Evolutionary conservation across 2,888 invertebrate genomes (phyloP).

Genomic region (Exocentrus adspersus): DNA sequence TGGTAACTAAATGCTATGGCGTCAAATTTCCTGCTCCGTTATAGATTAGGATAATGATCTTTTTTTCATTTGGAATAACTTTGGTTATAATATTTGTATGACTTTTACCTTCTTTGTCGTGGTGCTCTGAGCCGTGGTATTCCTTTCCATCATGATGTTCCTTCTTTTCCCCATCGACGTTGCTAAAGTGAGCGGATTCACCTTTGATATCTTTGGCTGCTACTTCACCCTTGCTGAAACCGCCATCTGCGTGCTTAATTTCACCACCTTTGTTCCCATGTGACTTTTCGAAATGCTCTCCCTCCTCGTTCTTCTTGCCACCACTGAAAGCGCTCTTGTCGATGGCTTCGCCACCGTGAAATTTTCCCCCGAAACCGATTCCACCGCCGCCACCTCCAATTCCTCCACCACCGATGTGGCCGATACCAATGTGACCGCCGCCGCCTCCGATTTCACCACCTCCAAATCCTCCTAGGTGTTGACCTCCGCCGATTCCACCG

Average conservation of each 20-base stretch:
- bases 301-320: slow-evolving; percentile 69
- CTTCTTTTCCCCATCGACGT: slow-evolving; percentile 70
- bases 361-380: slow-evolving; percentile 22
- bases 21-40: too few relatives aligned
- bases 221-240: slow-evolving; percentile 62
- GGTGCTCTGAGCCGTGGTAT: slow-evolving; percentile 69
- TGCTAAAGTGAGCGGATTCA: slow-evolving; percentile 68
- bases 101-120: slow-evolving; percentile 71
- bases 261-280: slow-evolving; percentile 69
- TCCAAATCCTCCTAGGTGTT: slow-evolving; percentile 16
- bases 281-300: slow-evolving; percentile 65
- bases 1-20: too few relatives aligned
- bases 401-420: slow-evolving; percentile 3
- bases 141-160: slow-evolving; percentile 69
- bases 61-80: too few relatives aligned
- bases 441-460: slow-evolving; percentile 49
- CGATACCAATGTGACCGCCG: slow-evolving; percentile 62
- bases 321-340: slow-evolving; percentile 69
- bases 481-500: slow-evolving; percentile 16
- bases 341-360: slow-evolving; percentile 60
- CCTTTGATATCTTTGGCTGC: slow-evolving; percentile 60
- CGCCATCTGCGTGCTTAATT: slow-evolving; percentile 68
- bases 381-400: slow-evolving; percentile 16
- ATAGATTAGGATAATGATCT: too few relatives aligned
- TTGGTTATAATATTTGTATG: too few relatives aligned